Evolutionary conservation across 1,140 invertebrate genomes (phyloP), one percentile per base, ranked within the genome.

Genomic region (Penaeus indicus): DNA sequence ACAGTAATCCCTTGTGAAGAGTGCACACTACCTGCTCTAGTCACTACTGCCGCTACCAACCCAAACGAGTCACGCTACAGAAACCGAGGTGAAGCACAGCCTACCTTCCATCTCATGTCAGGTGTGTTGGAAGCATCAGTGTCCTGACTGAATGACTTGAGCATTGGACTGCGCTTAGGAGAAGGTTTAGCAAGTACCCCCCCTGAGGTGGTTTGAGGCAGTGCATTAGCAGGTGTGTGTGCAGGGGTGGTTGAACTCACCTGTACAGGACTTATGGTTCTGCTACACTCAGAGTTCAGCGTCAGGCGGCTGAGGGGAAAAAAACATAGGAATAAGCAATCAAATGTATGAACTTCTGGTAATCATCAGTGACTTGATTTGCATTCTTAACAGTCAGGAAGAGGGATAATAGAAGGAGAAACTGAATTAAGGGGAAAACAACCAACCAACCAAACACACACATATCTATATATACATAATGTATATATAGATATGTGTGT

Each of bases 141-240:
- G 78, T 86, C 85, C 85, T 86, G 85, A 86, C 85, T 86, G 75
- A 62, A 86, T 22, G 85, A 86, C 85, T 86, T 86, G 27, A 86
- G 78, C 85, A 86, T 86, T n/a, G 85, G 85, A 80, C 85, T 86
- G 85, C 85, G 85, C 72, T 67, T 80, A 80, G 77, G 77, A 67
- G 85, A 81, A 54, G 77, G 61, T 67, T 79, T 80, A 42, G 54
- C 62, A 54, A 78, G 32, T 81, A 47, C 80, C 22, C 32, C 75
- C 21, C 62, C 78, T 64, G 77, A 61, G 60, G 27, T 64, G 64
- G 77, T 27, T 38, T 42, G 63, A 69, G 16, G 75, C 61, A n/a
- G 62, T 16, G 32, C 47, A 64, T 54, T 80, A 78, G 77, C 42
- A 80, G 77, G 78, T 64, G 61, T 63, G 67, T 61, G 62, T 64